Conservation (phyloP, 2,888 invertebrate genomes). For the Nephrotoma guestfalica region DNA sequence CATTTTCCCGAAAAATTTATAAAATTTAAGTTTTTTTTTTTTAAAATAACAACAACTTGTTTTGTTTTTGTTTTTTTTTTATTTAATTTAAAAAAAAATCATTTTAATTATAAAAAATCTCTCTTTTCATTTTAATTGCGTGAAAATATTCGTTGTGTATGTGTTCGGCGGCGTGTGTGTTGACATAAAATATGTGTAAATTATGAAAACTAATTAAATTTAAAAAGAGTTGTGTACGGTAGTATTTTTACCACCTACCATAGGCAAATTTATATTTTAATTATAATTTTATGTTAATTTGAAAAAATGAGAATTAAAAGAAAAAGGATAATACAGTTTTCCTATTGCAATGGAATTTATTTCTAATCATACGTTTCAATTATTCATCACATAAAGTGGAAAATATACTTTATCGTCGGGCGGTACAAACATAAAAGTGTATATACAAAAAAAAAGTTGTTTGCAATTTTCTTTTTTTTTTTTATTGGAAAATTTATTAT, state of each 20-base stretch:
- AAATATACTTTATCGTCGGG: neutral
- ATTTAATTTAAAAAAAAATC: neutral
- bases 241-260: neutral
- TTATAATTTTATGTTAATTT: neutral
- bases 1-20: neutral
- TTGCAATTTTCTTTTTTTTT: neutral
- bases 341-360: neutral
- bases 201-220: neutral
- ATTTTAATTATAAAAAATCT: neutral
- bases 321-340: neutral
- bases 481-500: neutral
- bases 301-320: neutral
- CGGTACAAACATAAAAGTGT: neutral
- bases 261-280: neutral
- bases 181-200: neutral
- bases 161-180: too few species aligned
- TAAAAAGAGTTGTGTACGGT: neutral
- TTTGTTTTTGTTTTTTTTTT: neutral
- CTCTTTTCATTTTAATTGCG: neutral
- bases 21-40: neutral
- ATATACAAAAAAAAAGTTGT: neutral
- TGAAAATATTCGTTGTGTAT: neutral
- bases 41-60: neutral
- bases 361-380: neutral
- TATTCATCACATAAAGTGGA: neutral